A percentile compares a stretch with the other conserved stretches of the same genome.
phyloP scores from a whole-genome alignment of 2,797 vertebrate species.

The Apodemus agrarius region DNA sequence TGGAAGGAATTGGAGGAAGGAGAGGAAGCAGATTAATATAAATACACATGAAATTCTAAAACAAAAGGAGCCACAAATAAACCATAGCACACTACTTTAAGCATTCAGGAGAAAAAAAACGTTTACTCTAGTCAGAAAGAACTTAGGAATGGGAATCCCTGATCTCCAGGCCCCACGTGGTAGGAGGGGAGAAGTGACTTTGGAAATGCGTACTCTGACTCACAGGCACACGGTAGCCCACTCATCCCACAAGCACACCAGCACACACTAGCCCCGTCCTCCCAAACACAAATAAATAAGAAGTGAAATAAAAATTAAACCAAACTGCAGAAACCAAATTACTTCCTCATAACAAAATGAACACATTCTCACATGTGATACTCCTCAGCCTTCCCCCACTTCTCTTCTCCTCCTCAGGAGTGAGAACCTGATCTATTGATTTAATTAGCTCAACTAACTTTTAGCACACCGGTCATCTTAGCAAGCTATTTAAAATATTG shows the following conservation, averaged over 20 bases:
- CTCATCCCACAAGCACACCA: background rate
- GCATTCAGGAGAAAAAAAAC: background rate
- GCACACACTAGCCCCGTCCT: background rate
- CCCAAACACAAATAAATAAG: background rate
- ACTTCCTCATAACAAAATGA: background rate
- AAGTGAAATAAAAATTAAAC: background rate
- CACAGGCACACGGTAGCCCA: background rate
- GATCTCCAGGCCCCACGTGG: background rate
- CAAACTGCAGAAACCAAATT: background rate
- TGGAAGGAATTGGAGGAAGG: background rate
- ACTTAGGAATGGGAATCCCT: background rate
- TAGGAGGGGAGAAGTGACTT: background rate
- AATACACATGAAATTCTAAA: background rate
- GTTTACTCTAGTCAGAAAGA: background rate
- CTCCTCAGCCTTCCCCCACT: background rate
- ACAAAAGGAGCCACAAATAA: background rate
- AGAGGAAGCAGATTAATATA: background rate
- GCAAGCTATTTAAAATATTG: background rate
- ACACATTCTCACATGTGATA: background rate
- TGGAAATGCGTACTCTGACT: background rate
- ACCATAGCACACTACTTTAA: background rate
- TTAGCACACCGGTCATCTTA: background rate
- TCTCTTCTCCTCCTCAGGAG: background rate
- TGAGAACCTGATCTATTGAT: slow-evolving; percentile 12
- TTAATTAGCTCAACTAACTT: background rate